A percentile compares a stretch with the other conserved stretches of the same genome.
Conservation (phyloP, 2,113 vertebrate species). For the Dolichallabes microphthalmus region DNA sequence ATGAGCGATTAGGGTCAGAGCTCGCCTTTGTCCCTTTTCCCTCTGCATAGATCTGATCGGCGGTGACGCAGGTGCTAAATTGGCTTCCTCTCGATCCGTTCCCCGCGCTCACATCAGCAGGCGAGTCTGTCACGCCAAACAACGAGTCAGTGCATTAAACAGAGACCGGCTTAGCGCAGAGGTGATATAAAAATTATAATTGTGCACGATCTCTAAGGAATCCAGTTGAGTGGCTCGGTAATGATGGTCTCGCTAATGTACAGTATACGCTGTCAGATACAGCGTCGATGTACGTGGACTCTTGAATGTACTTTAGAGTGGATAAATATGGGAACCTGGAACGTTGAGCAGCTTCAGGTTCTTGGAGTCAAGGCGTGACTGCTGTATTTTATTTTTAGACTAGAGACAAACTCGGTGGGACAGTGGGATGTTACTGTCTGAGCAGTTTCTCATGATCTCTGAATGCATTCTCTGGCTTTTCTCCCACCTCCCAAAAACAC, state of each 20-base stretch:
- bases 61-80: constrained; percentile 32
- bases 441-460: background rate
- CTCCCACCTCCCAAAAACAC: background rate
- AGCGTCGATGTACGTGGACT: background rate
- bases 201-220: constrained; percentile 21
- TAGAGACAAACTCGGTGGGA: background rate
- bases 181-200: constrained; percentile 45
- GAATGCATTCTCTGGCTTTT: background rate
- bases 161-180: constrained; percentile 35
- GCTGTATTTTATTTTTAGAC: background rate
- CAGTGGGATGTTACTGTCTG: background rate
- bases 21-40: constrained; percentile 3
- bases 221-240: constrained; percentile 20
- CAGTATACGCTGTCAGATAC: constrained; percentile 14
- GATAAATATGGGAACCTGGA: background rate
- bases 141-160: constrained; percentile 36
- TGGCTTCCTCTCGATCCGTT: constrained; percentile 1
- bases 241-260: constrained; percentile 31
- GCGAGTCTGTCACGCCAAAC: constrained; percentile 27
- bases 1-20: constrained; percentile 34
- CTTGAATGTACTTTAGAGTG: background rate
- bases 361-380: background rate
- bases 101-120: constrained; percentile 30
- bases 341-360: background rate
- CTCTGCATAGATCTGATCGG: background rate